A percentile compares a stretch with the other conserved stretches of the same genome.
Evolutionary conservation across 2,888 invertebrate genomes (phyloP).

Genomic region (Amaurobius ferox): DNA sequence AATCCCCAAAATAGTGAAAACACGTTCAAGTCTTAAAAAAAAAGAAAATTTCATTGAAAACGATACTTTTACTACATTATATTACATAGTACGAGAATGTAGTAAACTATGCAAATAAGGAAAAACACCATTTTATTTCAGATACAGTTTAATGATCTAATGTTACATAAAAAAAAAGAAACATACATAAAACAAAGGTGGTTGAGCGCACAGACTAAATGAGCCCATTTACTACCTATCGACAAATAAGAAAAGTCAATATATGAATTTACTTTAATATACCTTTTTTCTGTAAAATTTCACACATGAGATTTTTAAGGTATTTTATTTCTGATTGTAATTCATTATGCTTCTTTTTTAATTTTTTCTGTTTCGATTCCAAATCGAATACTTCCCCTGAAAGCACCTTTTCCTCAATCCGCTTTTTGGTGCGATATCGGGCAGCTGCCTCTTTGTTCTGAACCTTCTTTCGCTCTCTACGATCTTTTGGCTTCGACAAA

Average conservation of each 20-base stretch:
- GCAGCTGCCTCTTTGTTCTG: slow-evolving; percentile 72
- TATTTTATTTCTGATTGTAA: slow-evolving; percentile 54
- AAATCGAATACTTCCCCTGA: slow-evolving; percentile 33
- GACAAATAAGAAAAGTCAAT: slow-evolving; percentile 17
- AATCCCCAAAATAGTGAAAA: too few relatives aligned
- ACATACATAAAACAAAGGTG: slow-evolving; percentile 52
- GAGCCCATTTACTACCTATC: slow-evolving; percentile 46
- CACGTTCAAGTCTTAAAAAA: too few relatives aligned
- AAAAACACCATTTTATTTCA: too few relatives aligned
- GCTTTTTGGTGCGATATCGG: slow-evolving; percentile 58
- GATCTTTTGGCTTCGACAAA: neutral
- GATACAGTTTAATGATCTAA: slow-evolving; percentile 33
- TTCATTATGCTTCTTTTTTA: slow-evolving; percentile 41
- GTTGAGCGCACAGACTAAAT: slow-evolving; percentile 30
- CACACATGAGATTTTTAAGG: slow-evolving; percentile 54
- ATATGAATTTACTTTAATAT: slow-evolving; percentile 16
- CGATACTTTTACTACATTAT: too few relatives aligned
- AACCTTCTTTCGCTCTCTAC: slow-evolving; percentile 54
- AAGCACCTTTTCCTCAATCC: slow-evolving; percentile 30
- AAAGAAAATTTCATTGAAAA: too few relatives aligned
- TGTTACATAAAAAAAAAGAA: slow-evolving; percentile 15
- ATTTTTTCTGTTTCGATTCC: slow-evolving; percentile 34
- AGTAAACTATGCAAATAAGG: too few relatives aligned
- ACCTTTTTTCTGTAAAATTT: slow-evolving; percentile 46
- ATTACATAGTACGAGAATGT: too few relatives aligned